Base-by-base conservation (phyloP, 2,113 vertebrate genomes). In the Sebastes schlegelii region DNA sequence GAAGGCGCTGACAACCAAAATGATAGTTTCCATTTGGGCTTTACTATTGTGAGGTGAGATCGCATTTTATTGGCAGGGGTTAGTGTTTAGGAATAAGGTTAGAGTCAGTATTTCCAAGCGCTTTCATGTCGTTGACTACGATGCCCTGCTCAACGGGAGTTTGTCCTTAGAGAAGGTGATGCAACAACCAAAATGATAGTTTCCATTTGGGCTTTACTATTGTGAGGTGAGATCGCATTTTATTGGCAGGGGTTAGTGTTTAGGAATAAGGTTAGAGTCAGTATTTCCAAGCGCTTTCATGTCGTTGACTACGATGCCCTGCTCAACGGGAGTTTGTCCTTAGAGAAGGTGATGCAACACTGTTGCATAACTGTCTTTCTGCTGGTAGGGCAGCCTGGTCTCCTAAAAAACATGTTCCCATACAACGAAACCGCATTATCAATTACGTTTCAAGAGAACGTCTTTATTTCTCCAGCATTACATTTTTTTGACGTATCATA, bases 21-120 rank as follows among this genome's bases (percentile, higher is more conserved):
- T 90, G 92, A 93, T 88, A 88, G 84, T 85, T 93, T 93, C 87
- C 83, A 93, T 85, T 89, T 51, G 52, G 69, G 62, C 55, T 67
- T 57, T 1, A 65, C 74, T 74, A 58, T 83, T 83, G 89, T 88
- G 83, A 89, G 90, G 88, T 89, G 88, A 76, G 76, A 83, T 80
- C 76, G 78, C 70, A 70, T 48, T 84, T 87, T 81, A 76, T 49
- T 92, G 87, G 85, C 86, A 80, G 83, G 42, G 57, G 23, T 40
- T 6, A 5, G 49, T 40, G 48, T 69, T 69, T 6, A 12, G 48
- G 71, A 79, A 51, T 34, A 64, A 66, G 64, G 60, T 62, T 21
- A 42, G 51, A 46, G 55, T 74, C 61, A 88, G 64, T 74, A 6
- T 92, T 91, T 91, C 83, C 85, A 82, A 80, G 40, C 14, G 13